These are phyloP conservation scores for Acrossocheilus wenchowensis DNA, from an alignment of 2,797 vertebrate species.

Conservation along the genomic window DNA sequence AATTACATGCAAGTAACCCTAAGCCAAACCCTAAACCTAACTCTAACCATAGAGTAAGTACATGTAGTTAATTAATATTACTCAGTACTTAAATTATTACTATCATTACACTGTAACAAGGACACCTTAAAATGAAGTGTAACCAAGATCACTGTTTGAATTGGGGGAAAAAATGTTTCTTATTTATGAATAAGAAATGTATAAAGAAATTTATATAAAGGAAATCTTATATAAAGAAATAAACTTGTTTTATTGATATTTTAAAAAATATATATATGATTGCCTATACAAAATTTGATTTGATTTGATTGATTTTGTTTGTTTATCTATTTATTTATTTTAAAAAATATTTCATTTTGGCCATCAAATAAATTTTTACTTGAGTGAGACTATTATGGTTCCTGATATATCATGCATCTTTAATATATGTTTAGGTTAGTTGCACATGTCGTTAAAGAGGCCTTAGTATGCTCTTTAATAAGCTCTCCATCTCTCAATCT, in stretches of 20 bases:
- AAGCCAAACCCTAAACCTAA: neutral
- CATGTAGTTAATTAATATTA: neutral
- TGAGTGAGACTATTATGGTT: neutral
- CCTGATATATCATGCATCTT: neutral
- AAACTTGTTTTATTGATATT: too few relatives aligned
- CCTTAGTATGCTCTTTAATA: neutral
- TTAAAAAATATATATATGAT: neutral
- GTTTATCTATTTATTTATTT: neutral
- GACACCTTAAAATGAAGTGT: too few relatives aligned
- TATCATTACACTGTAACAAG: neutral
- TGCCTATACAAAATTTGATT: neutral
- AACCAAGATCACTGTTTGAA: too few relatives aligned
- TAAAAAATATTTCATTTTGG: neutral
- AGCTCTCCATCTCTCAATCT: slow-evolving; percentile 44
- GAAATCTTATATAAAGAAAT: too few relatives aligned
- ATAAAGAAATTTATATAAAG: too few relatives aligned
- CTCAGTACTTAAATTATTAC: neutral
- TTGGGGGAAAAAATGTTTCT: too few relatives aligned
- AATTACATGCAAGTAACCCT: neutral
- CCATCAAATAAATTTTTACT: neutral
- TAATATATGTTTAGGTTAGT: neutral
- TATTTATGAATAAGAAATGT: too few relatives aligned
- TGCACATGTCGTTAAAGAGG: neutral
- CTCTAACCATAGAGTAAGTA: neutral
- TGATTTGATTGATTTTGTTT: neutral